Base-by-base conservation (phyloP, 2,888 invertebrate genomes). In the Sinohyriopsis cumingii region DNA sequence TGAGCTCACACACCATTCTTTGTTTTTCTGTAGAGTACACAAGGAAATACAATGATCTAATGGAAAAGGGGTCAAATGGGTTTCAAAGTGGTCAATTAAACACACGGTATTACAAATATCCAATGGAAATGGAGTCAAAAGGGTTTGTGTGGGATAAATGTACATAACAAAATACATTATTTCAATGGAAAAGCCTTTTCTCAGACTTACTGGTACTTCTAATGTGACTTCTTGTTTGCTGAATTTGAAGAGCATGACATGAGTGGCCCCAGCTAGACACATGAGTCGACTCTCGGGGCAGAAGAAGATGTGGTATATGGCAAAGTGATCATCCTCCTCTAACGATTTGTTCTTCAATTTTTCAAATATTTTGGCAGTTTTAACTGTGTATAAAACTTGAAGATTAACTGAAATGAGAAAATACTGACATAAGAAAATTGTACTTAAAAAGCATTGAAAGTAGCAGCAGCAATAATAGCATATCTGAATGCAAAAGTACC, bases 371-470 rank as follows among this genome's bases (percentile, higher is more conserved):
- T 98, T 98, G 82, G 96, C 95, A 89, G 98, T 98, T 93, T 98
- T 99, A 88, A 99, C 78, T 93, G 98, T 98, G 92, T 99, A 99
- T 88, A 99, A 93, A 87, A 98, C 95, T 92, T 98, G 98, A 84
- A 99, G 92, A 76, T 96, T 95, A 81, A 97, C 97, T 90, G 87
- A 74, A 85, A 84, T 28, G 64, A 73, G 20, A 73, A 67, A 63
- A 56, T 33, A 62, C 57, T 55, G 33, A 65, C 25, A 59, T 54
- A 45, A 15, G 45, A 45, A 45, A 45, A 3, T 45, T 53, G 56
- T 19, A 24, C 28, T 22, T 61, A n/a, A 24, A 59, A 7, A n/a
- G 45, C 54, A 54, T 18, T 63, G 45, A 54, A 24, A 22, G 9
- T 4, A 63, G 45, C 6, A 15, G 18, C 20, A 20, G 18, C 25